Evolutionary conservation across 2,888 invertebrate genomes (phyloP).

Genomic region (Sepiola atlantica): DNA sequence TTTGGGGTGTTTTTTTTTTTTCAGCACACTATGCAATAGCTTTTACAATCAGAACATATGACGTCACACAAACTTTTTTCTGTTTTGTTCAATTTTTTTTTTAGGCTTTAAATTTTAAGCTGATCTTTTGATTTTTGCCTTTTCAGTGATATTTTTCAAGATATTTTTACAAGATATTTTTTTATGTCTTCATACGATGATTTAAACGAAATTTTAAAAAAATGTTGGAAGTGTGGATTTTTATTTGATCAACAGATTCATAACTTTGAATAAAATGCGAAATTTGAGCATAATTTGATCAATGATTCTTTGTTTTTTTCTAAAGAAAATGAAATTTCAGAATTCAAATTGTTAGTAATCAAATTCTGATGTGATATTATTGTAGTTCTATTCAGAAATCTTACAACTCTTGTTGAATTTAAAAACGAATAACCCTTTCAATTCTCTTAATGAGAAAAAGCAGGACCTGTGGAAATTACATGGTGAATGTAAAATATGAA

Average conservation of each 20-base stretch:
- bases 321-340: not conserved
- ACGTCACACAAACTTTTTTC: too few species aligned
- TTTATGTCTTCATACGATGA: not conserved
- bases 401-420: not conserved
- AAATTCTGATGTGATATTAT: not conserved
- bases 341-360: not conserved
- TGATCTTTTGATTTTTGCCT: too few species aligned
- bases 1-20: not conserved
- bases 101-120: too few species aligned
- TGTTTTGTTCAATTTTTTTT: too few species aligned
- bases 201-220: not conserved
- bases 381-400: not conserved
- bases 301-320: not conserved
- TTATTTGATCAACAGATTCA: not conserved
- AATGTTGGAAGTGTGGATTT: not conserved
- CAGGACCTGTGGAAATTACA: too few species aligned
- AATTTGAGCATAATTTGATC: not conserved
- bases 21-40: not conserved
- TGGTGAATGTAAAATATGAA: too few species aligned
- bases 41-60: not conserved
- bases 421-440: not conserved
- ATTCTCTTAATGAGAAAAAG: not conserved
- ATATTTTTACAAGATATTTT: not conserved
- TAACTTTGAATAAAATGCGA: not conserved
- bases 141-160: not conserved